Evolutionary conservation across 2,113 vertebrate genomes (phyloP).

Genomic region (Pangasianodon gigas): DNA sequence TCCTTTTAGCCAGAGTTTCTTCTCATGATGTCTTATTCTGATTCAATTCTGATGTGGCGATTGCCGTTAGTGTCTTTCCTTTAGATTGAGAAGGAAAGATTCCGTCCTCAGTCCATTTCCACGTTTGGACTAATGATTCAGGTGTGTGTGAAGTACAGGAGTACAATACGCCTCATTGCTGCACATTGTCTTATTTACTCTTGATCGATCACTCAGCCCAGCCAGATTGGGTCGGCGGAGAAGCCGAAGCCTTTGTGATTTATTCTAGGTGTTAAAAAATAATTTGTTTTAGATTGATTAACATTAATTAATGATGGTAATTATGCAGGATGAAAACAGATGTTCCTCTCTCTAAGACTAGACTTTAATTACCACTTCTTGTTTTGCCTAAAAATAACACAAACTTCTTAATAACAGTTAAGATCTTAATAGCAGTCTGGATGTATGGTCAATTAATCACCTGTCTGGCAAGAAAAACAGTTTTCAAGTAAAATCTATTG

Average conservation of each 20-base stretch:
- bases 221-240: slow-evolving; percentile 59
- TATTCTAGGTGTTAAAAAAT: slow-evolving; percentile 80
- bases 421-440: slow-evolving; percentile 18
- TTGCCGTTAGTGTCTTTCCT: slow-evolving; percentile 4
- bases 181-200: slow-evolving; percentile 70
- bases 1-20: slow-evolving; percentile 8
- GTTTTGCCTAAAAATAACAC: slow-evolving; percentile 77
- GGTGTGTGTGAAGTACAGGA: slow-evolving; percentile 57
- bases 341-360: slow-evolving; percentile 78
- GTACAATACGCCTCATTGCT: slow-evolving; percentile 65
- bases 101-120: slow-evolving; percentile 37
- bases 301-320: slow-evolving; percentile 86
- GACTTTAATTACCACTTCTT: slow-evolving; percentile 76
- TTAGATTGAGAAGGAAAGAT: slow-evolving; percentile 16
- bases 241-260: slow-evolving; percentile 74
- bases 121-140: slow-evolving; percentile 57
- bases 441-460: not conserved
- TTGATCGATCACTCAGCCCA: slow-evolving; percentile 68
- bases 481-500: not conserved
- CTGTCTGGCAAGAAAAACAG: not conserved
- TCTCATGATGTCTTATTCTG: slow-evolving; percentile 17
- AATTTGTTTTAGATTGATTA: slow-evolving; percentile 80
- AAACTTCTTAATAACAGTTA: slow-evolving; percentile 59
- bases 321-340: slow-evolving; percentile 81
- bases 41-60: not conserved